These are phyloP conservation scores for Escarpia spicata DNA, from an alignment of 2,888 invertebrate genomes.

Conservation along the genomic window DNA sequence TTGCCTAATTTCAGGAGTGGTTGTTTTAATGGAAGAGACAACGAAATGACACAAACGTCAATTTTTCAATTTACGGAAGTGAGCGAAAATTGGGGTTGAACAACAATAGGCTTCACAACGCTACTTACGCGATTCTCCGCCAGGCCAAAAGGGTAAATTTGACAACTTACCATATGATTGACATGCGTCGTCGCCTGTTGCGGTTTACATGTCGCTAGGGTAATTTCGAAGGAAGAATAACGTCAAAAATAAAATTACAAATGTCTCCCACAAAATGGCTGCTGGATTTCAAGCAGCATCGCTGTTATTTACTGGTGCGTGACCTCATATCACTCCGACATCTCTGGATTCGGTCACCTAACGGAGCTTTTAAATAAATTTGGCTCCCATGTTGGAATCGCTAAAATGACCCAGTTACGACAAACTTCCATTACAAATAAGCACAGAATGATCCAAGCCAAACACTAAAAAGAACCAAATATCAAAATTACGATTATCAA, in stretches of 20 bases:
- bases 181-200: not conserved
- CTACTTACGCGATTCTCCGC: conserved; percentile 7
- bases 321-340: conserved; percentile 16
- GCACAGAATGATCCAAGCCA: not conserved
- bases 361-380: conserved; percentile 16
- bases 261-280: conserved; percentile 38
- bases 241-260: conserved; percentile 33
- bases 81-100: conserved; percentile 3
- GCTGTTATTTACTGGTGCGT: conserved; percentile 16
- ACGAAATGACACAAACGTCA: not conserved
- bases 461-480: not conserved
- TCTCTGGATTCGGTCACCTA: conserved; percentile 5
- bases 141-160: conserved; percentile 5
- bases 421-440: not conserved
- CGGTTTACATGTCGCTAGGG: not conserved
- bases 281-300: conserved; percentile 22
- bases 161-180: conserved; percentile 13
- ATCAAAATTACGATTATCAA: not conserved
- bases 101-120: conserved; percentile 13
- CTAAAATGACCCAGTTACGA: conserved; percentile 3
- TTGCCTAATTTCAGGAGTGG: not conserved
- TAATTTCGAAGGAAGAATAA: conserved; percentile 1
- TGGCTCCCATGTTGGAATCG: conserved; percentile 16
- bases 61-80: conserved; percentile 13
- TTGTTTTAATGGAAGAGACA: not conserved